Evolutionary conservation across 2,888 invertebrate species (phyloP).

Genomic region (Protula sp.): DNA sequence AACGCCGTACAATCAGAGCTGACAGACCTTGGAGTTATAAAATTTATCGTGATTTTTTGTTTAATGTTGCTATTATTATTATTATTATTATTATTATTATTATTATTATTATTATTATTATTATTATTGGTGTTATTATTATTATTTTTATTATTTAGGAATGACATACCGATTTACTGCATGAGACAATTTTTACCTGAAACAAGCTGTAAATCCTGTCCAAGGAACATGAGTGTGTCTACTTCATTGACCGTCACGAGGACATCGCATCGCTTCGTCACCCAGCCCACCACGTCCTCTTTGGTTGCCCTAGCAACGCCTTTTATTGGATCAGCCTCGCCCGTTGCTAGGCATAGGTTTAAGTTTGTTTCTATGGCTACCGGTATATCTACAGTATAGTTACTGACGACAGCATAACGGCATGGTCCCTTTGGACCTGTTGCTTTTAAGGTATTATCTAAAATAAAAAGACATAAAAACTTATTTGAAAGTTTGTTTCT

Average conservation of each 20-base stretch:
- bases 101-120: too few relatives aligned
- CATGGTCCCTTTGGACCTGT: conserved; percentile 33
- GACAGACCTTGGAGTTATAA: too few relatives aligned
- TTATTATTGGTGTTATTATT: too few relatives aligned
- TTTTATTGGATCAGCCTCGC: conserved; percentile 4
- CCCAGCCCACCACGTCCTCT: conserved; percentile 23
- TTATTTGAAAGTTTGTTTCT: too few relatives aligned
- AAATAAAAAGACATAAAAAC: background rate
- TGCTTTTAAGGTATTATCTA: conserved; percentile 16
- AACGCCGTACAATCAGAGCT: too few relatives aligned
- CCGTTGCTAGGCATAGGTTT: conserved; percentile 26
- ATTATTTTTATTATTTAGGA: too few relatives aligned
- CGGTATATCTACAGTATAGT: conserved; percentile 3
- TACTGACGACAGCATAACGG: conserved; percentile 30
- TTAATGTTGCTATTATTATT: too few relatives aligned
- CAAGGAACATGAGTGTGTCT: conserved; percentile 13
- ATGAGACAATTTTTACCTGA: conserved; percentile 19
- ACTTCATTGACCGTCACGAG: conserved; percentile 26
- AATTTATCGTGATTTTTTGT: too few relatives aligned
- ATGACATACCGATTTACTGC: too few relatives aligned
- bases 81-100: too few relatives aligned
- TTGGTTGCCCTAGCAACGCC: conserved; percentile 15
- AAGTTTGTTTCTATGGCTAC: background rate
- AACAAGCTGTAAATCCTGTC: conserved; percentile 15
- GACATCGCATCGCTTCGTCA: conserved; percentile 23